Evolutionary conservation across 2,888 invertebrate species (phyloP).

Genomic region (Tipula lateralis): DNA sequence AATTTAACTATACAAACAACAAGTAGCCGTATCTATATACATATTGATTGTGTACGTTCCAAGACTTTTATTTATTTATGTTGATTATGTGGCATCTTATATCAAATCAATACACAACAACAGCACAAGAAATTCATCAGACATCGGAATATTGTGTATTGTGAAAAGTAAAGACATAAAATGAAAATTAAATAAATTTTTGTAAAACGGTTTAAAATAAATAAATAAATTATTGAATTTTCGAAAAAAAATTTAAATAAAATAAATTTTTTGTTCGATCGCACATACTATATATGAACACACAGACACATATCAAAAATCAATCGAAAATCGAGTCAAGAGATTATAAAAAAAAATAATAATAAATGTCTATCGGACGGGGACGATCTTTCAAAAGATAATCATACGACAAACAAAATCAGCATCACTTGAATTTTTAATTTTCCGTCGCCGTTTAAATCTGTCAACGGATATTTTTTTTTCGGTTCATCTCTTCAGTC

Average conservation of each 20-base stretch:
- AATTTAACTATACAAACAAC: constrained; percentile 26
- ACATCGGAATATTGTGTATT: neutral
- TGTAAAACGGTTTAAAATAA: neutral
- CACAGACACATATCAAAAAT: neutral
- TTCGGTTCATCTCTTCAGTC: neutral
- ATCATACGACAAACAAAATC: neutral
- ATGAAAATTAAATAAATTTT: neutral
- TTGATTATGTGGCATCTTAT: neutral
- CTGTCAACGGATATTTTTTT: neutral
- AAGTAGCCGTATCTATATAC: neutral
- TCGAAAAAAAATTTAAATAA: constrained; percentile 2
- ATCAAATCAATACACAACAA: constrained; percentile 5
- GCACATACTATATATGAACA: neutral
- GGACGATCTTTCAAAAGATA: neutral
- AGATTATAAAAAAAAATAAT: neutral
- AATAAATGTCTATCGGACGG: neutral
- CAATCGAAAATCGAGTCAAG: neutral
- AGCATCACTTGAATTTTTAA: neutral
- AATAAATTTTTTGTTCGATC: neutral
- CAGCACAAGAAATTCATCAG: constrained; percentile 8
- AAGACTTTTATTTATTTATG: constrained; percentile 4
- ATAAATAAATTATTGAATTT: constrained; percentile 19
- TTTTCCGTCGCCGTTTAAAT: neutral
- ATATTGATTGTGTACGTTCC: neutral
- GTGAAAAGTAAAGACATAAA: constrained; percentile 9